phyloP scores from a whole-genome alignment of 2,113 vertebrate species.

The Cyprinodon variegatus region DNA sequence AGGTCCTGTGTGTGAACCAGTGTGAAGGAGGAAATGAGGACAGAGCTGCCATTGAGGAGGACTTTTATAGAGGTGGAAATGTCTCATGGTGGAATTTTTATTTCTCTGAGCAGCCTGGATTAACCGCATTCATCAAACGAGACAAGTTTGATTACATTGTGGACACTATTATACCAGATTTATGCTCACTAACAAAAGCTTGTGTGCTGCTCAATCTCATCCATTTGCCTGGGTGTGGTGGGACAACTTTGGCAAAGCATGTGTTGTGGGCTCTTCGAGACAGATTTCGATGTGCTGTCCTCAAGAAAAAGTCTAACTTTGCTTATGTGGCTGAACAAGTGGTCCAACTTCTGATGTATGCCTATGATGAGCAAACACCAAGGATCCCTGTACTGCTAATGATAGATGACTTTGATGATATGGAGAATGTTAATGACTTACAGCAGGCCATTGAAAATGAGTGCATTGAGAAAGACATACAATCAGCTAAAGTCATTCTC shows the following conservation, averaged over 20 bases:
- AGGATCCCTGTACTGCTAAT: constrained; percentile 82
- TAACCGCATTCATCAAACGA: constrained; percentile 82
- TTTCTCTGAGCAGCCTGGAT: constrained; percentile 82
- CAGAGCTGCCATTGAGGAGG: constrained; percentile 71
- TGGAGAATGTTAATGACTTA: constrained; percentile 75
- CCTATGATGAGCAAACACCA: constrained; percentile 50
- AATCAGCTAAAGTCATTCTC: constrained; percentile 78
- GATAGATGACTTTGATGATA: constrained; percentile 85
- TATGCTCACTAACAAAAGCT: constrained; percentile 33
- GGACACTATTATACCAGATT: constrained; percentile 51
- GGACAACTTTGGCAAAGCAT: constrained; percentile 85
- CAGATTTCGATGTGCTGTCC: constrained; percentile 81
- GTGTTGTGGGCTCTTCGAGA: constrained; percentile 82
- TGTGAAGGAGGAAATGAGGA: constrained; percentile 83
- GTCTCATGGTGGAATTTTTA: constrained; percentile 88
- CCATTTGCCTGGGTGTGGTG: constrained; percentile 86
- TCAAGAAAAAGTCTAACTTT: constrained; percentile 74
- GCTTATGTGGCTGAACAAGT: constrained; percentile 77
- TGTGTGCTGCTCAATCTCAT: constrained; percentile 81
- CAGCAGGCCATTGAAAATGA: constrained; percentile 75
- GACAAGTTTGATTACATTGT: constrained; percentile 78
- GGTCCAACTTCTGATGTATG: constrained; percentile 73
- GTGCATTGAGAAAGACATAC: constrained; percentile 26
- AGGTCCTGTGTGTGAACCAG: constrained; percentile 86
- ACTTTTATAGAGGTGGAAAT: constrained; percentile 85